Evolutionary conservation across 37 sponge, comb jelly and placozoan genomes (phyloP), one percentile per base, ranked within the genome.

Genomic region (Mnemiopsis leidyi): DNA sequence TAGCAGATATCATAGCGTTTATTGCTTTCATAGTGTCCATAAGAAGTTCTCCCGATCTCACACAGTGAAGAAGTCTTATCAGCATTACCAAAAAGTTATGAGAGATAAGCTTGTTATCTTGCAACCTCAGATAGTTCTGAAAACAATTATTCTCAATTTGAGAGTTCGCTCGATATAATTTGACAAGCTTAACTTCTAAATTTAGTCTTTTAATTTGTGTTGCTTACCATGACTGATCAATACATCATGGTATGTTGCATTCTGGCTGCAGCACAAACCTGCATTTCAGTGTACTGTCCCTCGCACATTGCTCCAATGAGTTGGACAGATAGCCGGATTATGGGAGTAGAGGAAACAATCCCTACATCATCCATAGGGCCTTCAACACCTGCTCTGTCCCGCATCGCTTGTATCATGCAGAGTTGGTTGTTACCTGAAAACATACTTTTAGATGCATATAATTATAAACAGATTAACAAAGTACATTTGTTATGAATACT

Each of bases 241-340:
- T n/a, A n/a, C n/a, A n/a, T n/a, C n/a, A n/a, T n/a, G n/a, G n/a
- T n/a, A n/a, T n/a, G n/a, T n/a, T n/a, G n/a, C n/a, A n/a, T n/a
- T n/a, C n/a, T n/a, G n/a, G n/a, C n/a, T n/a, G n/a, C n/a, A n/a
- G 13, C 61, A 48, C 32, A 33, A 21, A 77, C 79, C 90, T 85
- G 90, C 90, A 85, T 85, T 5, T 28, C 39, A 28, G 90, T 85
- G 23, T 32, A 85, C 26, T 85, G 90, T 13, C 35, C 90, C n/a
- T 85, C 90, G 23, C 90, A 85, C 90, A 85, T 85, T 32, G 90
- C 90, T n/a, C 90, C 90, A n/a, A 85, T 40, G 3, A 85, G 90
- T 26, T 85, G 90, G 0, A 85, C 48, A n/a, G 90, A 85, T 21
- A 85, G 30, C 5, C 90, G 23, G 32, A 85, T 85, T 1, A 85